Evolutionary conservation across 2,797 vertebrate genomes (phyloP).

Genomic region (Synanceia verrucosa): DNA sequence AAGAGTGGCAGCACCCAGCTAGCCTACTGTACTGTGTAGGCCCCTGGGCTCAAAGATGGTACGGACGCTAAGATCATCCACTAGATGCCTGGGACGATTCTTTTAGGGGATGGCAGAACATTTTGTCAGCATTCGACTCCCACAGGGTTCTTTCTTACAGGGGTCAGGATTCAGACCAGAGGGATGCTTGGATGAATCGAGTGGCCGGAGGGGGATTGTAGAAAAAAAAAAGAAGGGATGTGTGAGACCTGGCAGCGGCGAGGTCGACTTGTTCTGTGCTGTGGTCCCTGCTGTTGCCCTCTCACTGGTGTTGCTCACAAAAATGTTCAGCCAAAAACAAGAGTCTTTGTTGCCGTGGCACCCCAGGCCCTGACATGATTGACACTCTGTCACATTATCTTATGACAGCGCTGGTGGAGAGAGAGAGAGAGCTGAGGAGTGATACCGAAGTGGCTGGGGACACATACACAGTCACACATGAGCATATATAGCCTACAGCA

Average conservation of each 20-base stretch:
- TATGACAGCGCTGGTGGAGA: constrained; percentile 74
- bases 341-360: constrained; percentile 70
- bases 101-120: constrained; percentile 54
- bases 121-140: constrained; percentile 62
- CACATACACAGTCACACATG: constrained; percentile 39
- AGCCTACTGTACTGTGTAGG: constrained; percentile 40
- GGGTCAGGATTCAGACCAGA: constrained; percentile 54
- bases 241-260: constrained; percentile 57
- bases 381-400: constrained; percentile 84
- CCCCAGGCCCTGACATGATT: constrained; percentile 79
- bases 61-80: constrained; percentile 66
- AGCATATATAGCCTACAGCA: constrained; percentile 33
- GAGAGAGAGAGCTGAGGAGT: constrained; percentile 58
- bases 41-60: constrained; percentile 47
- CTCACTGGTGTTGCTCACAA: constrained; percentile 77
- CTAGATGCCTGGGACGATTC: constrained; percentile 59
- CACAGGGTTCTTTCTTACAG: constrained; percentile 41
- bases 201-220: constrained; percentile 49
- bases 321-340: constrained; percentile 73
- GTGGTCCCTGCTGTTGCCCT: constrained; percentile 74
- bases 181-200: constrained; percentile 24
- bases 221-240: constrained; percentile 23
- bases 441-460: constrained; percentile 83
- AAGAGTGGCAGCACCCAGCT: constrained; percentile 75
- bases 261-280: constrained; percentile 49